phyloP scores from a whole-genome alignment of 2,113 vertebrate genomes.

The Nothoprocta perdicaria region DNA sequence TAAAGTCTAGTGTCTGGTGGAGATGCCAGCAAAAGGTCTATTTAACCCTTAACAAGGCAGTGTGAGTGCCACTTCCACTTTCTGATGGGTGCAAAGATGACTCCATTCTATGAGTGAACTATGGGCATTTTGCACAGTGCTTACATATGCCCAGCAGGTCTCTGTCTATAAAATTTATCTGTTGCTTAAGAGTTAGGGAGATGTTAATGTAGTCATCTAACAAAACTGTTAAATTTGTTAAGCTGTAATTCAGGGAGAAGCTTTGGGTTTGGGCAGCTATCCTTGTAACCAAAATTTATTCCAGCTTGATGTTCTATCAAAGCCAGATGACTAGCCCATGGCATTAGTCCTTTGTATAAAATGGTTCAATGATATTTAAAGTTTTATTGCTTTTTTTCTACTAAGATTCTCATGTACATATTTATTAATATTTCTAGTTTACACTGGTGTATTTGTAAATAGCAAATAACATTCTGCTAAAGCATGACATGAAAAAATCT shows the following conservation, averaged over 20 bases:
- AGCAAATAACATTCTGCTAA: background rate
- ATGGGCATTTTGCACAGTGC: background rate
- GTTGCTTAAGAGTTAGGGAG: background rate
- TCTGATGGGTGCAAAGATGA: background rate
- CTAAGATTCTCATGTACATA: fast-evolving
- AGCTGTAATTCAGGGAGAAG: background rate
- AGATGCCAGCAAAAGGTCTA: background rate
- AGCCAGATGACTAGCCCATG: background rate
- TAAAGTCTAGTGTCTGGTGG: background rate
- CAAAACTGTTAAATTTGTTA: background rate
- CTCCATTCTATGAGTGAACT: background rate
- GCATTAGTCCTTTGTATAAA: background rate
- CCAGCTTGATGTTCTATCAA: background rate
- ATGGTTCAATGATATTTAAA: background rate
- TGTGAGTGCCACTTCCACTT: background rate
- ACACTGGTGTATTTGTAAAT: background rate
- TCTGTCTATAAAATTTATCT: background rate
- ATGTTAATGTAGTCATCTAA: background rate
- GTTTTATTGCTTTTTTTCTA: background rate
- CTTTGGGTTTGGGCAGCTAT: background rate
- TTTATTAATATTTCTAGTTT: background rate
- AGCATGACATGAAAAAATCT: background rate
- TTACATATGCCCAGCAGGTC: background rate
- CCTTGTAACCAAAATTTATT: background rate
- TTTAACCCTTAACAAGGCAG: background rate